These are phyloP conservation scores for Rhinichthys klamathensis DNA, from an alignment of 2,113 vertebrate genomes.

Conservation along the genomic window DNA sequence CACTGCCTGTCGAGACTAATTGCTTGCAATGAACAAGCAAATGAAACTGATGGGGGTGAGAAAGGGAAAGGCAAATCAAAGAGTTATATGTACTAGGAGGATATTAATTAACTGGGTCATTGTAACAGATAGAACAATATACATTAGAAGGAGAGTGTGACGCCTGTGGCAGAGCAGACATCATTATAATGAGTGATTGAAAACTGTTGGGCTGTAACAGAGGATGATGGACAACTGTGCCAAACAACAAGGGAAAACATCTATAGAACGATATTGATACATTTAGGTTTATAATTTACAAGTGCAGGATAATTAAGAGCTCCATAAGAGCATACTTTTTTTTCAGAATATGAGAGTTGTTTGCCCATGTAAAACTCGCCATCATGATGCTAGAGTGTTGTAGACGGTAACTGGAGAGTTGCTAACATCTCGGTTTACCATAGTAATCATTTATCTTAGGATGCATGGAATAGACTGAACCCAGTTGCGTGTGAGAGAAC, in stretches of 20 bases:
- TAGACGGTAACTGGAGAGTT: neutral
- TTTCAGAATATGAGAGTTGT: neutral
- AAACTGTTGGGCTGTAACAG: slow-evolving; percentile 23
- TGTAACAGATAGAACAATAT: neutral
- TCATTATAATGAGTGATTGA: slow-evolving; percentile 24
- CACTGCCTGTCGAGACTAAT: slow-evolving; percentile 40
- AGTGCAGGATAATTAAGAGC: neutral
- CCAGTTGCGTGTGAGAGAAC: slow-evolving; percentile 31
- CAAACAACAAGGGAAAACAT: neutral
- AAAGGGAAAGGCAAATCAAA: neutral
- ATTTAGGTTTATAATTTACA: neutral
- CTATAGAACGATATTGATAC: neutral
- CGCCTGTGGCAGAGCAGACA: neutral
- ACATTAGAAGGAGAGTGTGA: neutral
- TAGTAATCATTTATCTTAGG: neutral
- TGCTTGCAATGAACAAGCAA: slow-evolving; percentile 35
- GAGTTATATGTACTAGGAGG: slow-evolving; percentile 15
- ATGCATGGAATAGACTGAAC: slow-evolving; percentile 21
- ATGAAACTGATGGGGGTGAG: slow-evolving; percentile 1
- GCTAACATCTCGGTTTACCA: neutral
- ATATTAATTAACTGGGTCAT: slow-evolving; percentile 46
- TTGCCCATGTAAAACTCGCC: neutral
- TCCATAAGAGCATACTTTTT: neutral
- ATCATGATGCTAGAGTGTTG: neutral
- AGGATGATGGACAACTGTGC: neutral